Evolutionary conservation across 2,888 invertebrate species (phyloP), one percentile per base, ranked within the genome.

Genomic region (Dicyrtoma fusca): DNA sequence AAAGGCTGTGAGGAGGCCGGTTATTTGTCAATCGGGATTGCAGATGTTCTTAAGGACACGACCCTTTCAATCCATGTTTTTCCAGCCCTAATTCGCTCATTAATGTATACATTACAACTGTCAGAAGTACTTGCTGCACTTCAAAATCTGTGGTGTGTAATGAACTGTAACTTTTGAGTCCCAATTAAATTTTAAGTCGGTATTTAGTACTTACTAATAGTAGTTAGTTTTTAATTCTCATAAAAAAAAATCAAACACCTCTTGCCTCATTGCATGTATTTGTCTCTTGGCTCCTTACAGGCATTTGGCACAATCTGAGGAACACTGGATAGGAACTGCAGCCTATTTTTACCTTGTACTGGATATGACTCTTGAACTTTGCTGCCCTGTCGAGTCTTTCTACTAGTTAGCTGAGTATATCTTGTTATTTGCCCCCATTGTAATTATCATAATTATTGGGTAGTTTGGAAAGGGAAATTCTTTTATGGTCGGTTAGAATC

Each of bases 341-440:
- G 88, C 88, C 88, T 90, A 88, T 81, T 88, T 87, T 81, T 86
- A 86, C 8, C 83, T 87, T 26, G 86, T 87, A 51, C 82, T 88
- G 45, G 85, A 87, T 63, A 83, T 89, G 44, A 84, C 88, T 64
- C 82, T 89, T 47, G 88, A 90, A 81, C 85, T 88, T 76, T 86
- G 76, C 10, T 79, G 75, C 61, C 77, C 79, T 1, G 45, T 78
- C 57, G 79, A 79, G 49, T 72, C 76, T 13, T 79, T 78, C 44
- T 72, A 59, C 19, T 42, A 61, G 71, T 73, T 44, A 6, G 34
- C 19, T 8, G 25, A n/a, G n/a, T n/a, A n/a, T n/a, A n/a, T n/a
- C n/a, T n/a, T n/a, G n/a, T n/a, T n/a, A n/a, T n/a, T n/a, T n/a
- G n/a, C n/a, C n/a, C n/a, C n/a, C n/a, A n/a, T n/a, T n/a, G n/a